These are phyloP conservation scores for Asbolus verrucosus DNA, from an alignment of 1,140 invertebrate genomes.

Conservation along the genomic window DNA sequence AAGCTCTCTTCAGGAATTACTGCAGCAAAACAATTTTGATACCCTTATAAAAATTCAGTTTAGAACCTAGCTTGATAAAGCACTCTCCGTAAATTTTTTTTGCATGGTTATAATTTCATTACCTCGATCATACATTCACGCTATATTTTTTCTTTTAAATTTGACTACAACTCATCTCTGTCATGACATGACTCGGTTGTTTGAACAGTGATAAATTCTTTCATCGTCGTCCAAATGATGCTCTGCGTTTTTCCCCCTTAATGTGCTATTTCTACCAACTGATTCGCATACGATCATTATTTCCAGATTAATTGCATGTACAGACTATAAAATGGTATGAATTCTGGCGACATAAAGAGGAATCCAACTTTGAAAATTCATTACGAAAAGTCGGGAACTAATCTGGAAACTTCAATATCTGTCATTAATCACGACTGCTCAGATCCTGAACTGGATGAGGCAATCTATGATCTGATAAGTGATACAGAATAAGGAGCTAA, in stretches of 20 bases:
- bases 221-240: no score
- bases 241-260: no score
- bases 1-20: neutral
- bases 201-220: no score
- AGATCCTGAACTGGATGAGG: neutral
- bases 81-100: no score
- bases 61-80: no score
- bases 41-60: no score
- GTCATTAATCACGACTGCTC: conserved; percentile 19
- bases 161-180: no score
- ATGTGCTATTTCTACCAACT: no score
- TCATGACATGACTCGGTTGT: no score
- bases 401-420: conserved; percentile 15
- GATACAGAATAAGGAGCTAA: conserved; percentile 20
- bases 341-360: neutral
- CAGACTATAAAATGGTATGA: neutral
- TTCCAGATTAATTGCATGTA: neutral
- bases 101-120: no score
- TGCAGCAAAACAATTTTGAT: neutral
- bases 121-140: no score
- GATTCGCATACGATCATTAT: neutral
- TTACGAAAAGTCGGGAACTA: conserved; percentile 5
- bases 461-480: conserved; percentile 13
- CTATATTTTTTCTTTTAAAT: no score
- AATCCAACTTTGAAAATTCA: conserved; percentile 27